Percentiles rank a stretch among this genome's conserved stretches.
phyloP scores from a whole-genome alignment of 2,113 vertebrate genomes.

The Genyomyrus donnyi region DNA sequence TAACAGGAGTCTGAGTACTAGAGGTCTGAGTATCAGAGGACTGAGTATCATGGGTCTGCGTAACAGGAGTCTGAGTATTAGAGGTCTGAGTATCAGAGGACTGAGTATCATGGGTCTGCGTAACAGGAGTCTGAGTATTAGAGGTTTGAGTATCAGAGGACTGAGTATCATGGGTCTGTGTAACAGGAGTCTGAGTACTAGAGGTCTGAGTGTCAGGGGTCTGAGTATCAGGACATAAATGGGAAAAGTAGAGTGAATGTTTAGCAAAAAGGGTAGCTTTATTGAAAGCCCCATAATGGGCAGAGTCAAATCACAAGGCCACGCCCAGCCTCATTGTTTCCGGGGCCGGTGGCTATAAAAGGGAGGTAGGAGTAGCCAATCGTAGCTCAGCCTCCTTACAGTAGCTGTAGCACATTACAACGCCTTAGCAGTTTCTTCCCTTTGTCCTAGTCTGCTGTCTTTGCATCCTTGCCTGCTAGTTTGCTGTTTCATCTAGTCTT shows the following conservation, averaged over 20 bases:
- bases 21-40: neutral
- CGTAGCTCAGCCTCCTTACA: neutral
- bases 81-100: too few relatives aligned
- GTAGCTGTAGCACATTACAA: neutral
- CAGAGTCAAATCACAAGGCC: neutral
- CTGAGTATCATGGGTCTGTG: neutral
- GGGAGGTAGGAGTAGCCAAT: neutral
- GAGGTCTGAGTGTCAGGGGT: too few relatives aligned
- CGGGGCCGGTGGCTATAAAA: neutral
- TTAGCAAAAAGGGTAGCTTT: neutral
- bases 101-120: neutral
- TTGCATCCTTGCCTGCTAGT: neutral
- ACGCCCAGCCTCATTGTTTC: neutral
- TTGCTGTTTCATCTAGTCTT: neutral
- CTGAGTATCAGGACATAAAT: neutral
- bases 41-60: neutral
- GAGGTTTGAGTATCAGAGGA: too few relatives aligned
- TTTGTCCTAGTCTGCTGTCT: neutral
- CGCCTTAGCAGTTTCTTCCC: neutral
- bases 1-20: neutral
- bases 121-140: neutral
- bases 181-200: too few relatives aligned
- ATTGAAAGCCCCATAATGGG: neutral
- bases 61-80: neutral
- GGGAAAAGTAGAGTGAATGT: neutral